These are phyloP conservation scores for Brachyalestes nurse DNA, from an alignment of 2,797 vertebrate species.

Conservation along the genomic window DNA sequence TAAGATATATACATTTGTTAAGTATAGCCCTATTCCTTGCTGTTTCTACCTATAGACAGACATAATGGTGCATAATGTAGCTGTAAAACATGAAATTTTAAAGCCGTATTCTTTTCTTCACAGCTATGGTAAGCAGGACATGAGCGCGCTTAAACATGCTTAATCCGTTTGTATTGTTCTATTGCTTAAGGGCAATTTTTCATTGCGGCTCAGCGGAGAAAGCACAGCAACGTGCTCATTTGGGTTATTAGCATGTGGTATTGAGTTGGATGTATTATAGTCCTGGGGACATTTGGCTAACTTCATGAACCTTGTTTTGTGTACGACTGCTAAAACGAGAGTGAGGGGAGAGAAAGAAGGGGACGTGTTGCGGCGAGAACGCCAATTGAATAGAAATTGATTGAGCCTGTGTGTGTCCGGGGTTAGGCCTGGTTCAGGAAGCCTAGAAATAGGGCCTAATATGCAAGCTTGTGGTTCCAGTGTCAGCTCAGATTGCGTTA, in stretches of 20 bases:
- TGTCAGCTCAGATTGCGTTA: constrained; percentile 65
- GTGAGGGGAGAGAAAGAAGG: constrained; percentile 21
- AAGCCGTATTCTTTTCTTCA: background rate
- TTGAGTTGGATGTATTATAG: constrained; percentile 50
- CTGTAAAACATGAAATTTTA: background rate
- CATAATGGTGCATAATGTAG: background rate
- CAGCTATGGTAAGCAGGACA: background rate
- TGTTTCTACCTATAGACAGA: too few relatives aligned
- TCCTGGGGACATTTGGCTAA: constrained; percentile 56
- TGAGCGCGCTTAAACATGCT: constrained; percentile 22
- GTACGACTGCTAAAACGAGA: constrained; percentile 46
- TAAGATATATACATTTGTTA: too few relatives aligned
- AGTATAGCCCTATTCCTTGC: too few relatives aligned
- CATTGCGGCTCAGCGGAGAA: constrained; percentile 22
- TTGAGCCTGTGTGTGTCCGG: constrained; percentile 57
- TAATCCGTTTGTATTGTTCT: constrained; percentile 51
- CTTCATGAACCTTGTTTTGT: constrained; percentile 42
- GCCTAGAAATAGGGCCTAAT: constrained; percentile 57
- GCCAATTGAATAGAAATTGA: constrained; percentile 65
- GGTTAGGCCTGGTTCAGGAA: constrained; percentile 48
- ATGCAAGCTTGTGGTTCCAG: constrained; percentile 56
- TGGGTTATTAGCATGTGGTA: constrained; percentile 53
- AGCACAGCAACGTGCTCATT: constrained; percentile 33
- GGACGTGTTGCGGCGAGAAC: constrained; percentile 57
- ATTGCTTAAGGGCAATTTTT: constrained; percentile 38